Evolutionary conservation across 2,113 vertebrate genomes (phyloP).

Genomic region (Oreocharis arfaki): DNA sequence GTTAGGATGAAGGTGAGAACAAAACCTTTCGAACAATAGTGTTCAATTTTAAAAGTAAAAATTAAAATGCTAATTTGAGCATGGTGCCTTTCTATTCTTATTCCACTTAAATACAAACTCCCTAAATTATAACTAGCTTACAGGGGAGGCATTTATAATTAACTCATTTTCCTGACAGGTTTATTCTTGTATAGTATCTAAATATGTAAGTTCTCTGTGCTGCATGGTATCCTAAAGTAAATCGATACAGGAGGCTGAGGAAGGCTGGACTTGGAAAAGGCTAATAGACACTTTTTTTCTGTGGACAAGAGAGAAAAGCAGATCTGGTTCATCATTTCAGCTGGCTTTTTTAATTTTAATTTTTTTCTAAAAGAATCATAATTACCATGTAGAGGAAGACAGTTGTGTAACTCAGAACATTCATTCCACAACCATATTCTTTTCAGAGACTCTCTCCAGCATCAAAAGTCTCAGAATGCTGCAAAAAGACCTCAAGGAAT

Average conservation of each 20-base stretch:
- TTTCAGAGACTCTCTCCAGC: background rate
- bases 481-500: slow-evolving; percentile 9
- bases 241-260: background rate
- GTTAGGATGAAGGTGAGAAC: background rate
- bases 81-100: background rate
- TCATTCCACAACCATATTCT: background rate
- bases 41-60: background rate
- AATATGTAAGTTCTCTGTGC: background rate
- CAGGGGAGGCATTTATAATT: slow-evolving; percentile 20
- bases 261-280: background rate
- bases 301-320: background rate
- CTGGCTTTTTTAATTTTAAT: background rate
- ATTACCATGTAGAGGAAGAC: slow-evolving; percentile 12
- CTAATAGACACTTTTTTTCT: background rate
- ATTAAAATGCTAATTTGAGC: slow-evolving; percentile 35
- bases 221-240: background rate
- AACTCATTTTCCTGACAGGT: slow-evolving; percentile 24
- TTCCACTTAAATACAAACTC: background rate
- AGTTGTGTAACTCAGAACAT: background rate
- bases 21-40: slow-evolving; percentile 17
- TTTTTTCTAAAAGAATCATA: slow-evolving; percentile 5
- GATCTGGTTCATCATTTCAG: background rate
- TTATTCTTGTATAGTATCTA: slow-evolving; percentile 31
- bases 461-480: background rate
- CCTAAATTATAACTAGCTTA: slow-evolving; percentile 39